Evolutionary conservation across 2,888 invertebrate genomes (phyloP).

Genomic region (Pseudoips prasinana): DNA sequence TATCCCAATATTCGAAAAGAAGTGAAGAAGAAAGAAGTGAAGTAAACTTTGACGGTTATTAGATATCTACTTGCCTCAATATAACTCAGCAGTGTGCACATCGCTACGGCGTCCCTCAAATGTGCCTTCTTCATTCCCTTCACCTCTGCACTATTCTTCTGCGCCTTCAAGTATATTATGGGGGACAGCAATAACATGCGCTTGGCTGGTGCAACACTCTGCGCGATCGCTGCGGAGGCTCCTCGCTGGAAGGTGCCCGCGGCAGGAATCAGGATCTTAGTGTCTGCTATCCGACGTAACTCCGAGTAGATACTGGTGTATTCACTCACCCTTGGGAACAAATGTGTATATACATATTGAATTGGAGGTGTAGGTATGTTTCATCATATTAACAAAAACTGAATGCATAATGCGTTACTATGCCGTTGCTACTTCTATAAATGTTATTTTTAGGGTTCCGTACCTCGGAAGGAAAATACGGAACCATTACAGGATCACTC

Average conservation of each 20-base stretch:
- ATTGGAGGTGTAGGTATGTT: too few relatives aligned
- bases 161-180: conserved; percentile 91
- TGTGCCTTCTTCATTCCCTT: conserved; percentile 93
- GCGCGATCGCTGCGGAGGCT: conserved; percentile 86
- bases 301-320: conserved; percentile 88
- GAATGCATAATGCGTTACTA: too few relatives aligned
- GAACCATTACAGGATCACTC: too few relatives aligned
- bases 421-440: too few relatives aligned
- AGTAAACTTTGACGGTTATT: too few relatives aligned
- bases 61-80: conserved; percentile 60
- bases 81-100: conserved; percentile 90
- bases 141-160: conserved; percentile 91
- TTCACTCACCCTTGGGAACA: conserved; percentile 83
- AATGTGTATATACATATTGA: too few relatives aligned
- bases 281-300: conserved; percentile 83
- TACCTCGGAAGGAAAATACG: too few relatives aligned
- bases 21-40: too few relatives aligned
- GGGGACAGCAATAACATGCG: conserved; percentile 87
- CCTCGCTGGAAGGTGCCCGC: conserved; percentile 87
- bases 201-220: conserved; percentile 82
- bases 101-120: conserved; percentile 92
- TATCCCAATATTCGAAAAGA: too few relatives aligned
- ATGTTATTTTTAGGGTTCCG: too few relatives aligned
- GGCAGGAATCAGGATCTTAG: conserved; percentile 85
- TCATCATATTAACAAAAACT: too few relatives aligned